Evolutionary conservation across 1,140 invertebrate genomes (phyloP).

Genomic region (Contarinia nasturtii): DNA sequence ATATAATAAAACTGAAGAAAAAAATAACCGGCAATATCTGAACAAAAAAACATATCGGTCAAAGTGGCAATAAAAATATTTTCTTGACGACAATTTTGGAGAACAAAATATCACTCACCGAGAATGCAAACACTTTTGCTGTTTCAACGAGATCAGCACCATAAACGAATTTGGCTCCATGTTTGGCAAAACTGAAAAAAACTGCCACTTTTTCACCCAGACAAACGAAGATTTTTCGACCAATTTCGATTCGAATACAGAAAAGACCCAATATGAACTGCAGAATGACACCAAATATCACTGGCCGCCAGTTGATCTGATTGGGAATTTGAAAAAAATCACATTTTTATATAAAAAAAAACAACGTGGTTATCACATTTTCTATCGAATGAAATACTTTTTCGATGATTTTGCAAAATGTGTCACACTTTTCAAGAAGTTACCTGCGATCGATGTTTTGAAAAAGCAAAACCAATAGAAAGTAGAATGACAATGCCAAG

Average conservation of each 20-base stretch:
- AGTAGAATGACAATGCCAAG: constrained; percentile 37
- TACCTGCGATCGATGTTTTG: constrained; percentile 34
- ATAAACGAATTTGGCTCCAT: constrained; percentile 73
- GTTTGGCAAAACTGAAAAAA: constrained; percentile 60
- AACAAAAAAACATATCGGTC: too few species aligned
- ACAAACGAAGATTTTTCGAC: constrained; percentile 58
- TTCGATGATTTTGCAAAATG: too few species aligned
- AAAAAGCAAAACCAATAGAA: constrained; percentile 31
- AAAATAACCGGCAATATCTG: constrained; percentile 71
- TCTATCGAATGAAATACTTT: too few species aligned
- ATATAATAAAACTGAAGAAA: constrained; percentile 77
- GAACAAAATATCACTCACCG: constrained; percentile 32
- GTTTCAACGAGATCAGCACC: constrained; percentile 42
- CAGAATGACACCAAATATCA: constrained; percentile 58
- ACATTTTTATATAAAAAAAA: too few species aligned
- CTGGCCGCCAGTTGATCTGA: constrained; percentile 51
- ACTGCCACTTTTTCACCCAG: constrained; percentile 56
- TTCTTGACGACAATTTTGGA: too few species aligned
- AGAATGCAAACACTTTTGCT: constrained; percentile 55
- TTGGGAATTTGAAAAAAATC: constrained; percentile 14
- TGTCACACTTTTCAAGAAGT: too few species aligned
- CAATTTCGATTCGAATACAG: constrained; percentile 66
- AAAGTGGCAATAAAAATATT: too few species aligned
- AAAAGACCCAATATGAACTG: constrained; percentile 77
- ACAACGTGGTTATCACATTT: too few species aligned